These are phyloP conservation scores for Neoniphon sammara DNA, from an alignment of 2,797 vertebrate genomes.

Conservation along the genomic window DNA sequence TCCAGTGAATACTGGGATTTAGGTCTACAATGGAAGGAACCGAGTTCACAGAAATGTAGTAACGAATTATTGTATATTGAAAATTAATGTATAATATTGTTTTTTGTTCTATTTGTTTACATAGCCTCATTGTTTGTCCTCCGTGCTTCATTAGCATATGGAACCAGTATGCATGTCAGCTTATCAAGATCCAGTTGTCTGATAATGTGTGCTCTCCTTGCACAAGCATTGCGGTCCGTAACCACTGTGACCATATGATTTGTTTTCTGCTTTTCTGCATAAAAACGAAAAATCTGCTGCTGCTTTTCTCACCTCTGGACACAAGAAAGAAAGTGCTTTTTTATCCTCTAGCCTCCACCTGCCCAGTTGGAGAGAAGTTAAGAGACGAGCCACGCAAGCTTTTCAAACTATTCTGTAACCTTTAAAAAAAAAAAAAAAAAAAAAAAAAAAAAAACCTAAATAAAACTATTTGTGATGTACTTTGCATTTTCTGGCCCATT, in stretches of 20 bases:
- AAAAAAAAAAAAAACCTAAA: no score
- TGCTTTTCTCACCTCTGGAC: slow-evolving; percentile 7
- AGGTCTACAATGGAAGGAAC: no score
- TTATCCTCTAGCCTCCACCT: not conserved
- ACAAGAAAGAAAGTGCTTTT: not conserved
- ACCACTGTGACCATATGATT: slow-evolving; percentile 45
- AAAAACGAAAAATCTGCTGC: slow-evolving; percentile 16
- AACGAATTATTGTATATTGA: no score
- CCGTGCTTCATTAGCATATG: not conserved
- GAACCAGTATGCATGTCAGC: slow-evolving; percentile 9
- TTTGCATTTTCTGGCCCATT: no score
- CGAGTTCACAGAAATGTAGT: no score
- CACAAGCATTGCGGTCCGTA: slow-evolving; percentile 27
- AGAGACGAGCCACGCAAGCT: not conserved
- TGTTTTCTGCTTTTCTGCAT: slow-evolving; percentile 16
- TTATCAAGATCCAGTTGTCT: slow-evolving; percentile 62
- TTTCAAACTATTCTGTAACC: not conserved
- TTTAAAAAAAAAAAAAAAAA: not conserved
- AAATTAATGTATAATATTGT: no score
- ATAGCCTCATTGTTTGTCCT: not conserved
- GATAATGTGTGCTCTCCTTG: slow-evolving; percentile 46
- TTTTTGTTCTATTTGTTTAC: not conserved
- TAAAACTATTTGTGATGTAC: no score
- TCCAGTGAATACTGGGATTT: no score
- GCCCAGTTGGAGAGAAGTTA: not conserved